Conservation (phyloP, 2,113 vertebrate genomes). For the Rostratula benghalensis region DNA sequence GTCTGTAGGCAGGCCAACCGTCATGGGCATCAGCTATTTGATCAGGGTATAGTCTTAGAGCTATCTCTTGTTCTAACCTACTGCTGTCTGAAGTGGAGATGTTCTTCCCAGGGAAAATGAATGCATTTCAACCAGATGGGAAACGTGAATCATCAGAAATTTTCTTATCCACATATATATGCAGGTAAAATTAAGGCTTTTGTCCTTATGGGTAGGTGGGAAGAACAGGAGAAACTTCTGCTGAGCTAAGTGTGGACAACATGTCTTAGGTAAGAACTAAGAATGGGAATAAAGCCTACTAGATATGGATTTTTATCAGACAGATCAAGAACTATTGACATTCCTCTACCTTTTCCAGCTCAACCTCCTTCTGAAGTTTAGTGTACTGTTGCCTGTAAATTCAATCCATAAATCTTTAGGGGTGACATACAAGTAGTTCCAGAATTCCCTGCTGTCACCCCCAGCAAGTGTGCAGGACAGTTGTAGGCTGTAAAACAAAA, state of each 20-base stretch:
- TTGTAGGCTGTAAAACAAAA: neutral
- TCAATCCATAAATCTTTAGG: neutral
- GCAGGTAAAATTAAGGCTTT: neutral
- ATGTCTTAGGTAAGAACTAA: neutral
- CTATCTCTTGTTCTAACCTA: neutral
- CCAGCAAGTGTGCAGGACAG: neutral
- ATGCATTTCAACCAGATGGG: neutral
- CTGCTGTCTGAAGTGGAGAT: neutral
- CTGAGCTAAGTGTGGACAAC: neutral
- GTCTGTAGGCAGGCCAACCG: neutral
- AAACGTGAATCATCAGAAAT: neutral
- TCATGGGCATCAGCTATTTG: neutral
- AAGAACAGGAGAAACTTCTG: neutral
- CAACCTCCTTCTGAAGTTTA: neutral
- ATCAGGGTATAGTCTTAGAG: neutral
- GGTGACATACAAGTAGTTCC: neutral
- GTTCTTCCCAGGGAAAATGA: neutral
- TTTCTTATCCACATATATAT: neutral
- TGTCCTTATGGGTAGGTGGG: neutral
- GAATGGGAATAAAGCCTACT: neutral
- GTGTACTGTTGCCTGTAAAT: neutral
- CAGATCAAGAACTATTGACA: neutral
- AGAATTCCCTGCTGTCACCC: neutral
- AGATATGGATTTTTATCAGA: accelerated
- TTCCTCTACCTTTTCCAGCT: neutral